A percentile compares a stretch with the other conserved stretches of the same genome.
Evolutionary conservation across 2,113 vertebrate species (phyloP).

Genomic region (Cyprinodon tularosa): DNA sequence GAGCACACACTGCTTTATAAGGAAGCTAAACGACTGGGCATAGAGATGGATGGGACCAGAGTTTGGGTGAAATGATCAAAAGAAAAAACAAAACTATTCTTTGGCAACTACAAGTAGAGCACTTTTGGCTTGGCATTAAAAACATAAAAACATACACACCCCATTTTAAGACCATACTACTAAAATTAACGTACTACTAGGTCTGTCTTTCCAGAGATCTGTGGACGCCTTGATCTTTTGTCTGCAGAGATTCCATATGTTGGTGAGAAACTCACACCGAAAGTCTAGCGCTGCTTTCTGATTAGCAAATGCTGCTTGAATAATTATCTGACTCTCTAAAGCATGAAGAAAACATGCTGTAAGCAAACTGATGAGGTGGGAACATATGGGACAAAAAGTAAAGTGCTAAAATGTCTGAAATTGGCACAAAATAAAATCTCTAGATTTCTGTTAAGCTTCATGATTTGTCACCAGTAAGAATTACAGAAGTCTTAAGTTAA

Average conservation of each 20-base stretch:
- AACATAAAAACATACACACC: constrained; percentile 32
- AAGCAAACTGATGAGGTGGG: constrained; percentile 44
- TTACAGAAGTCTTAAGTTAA: constrained; percentile 8
- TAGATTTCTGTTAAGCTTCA: constrained; percentile 5
- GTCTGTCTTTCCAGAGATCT: constrained; percentile 29
- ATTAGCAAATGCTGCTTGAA: constrained; percentile 44
- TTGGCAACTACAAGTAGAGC: constrained; percentile 70
- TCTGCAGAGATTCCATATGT: constrained; percentile 30
- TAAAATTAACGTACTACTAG: constrained; percentile 12
- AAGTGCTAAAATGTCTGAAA: constrained; percentile 36
- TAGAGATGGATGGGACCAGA: constrained; percentile 21
- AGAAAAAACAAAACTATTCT: constrained; percentile 43
- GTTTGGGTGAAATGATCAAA: constrained; percentile 33
- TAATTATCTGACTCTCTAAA: constrained; percentile 50
- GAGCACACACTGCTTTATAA: constrained; percentile 45
- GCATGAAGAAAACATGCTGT: constrained; percentile 23
- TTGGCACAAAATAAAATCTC: constrained; percentile 15
- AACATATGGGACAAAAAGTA: constrained; percentile 24
- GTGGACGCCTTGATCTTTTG: constrained; percentile 27
- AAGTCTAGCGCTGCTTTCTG: constrained; percentile 20
- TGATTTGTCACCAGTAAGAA: constrained; percentile 4
- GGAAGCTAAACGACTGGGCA: constrained; percentile 32
- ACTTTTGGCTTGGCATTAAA: constrained; percentile 57
- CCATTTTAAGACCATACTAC: constrained; percentile 22
- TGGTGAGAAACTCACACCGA: constrained; percentile 13